These are phyloP conservation scores for Setophaga kirtlandii DNA, from an alignment of 2,113 vertebrate genomes.

Conservation along the genomic window DNA sequence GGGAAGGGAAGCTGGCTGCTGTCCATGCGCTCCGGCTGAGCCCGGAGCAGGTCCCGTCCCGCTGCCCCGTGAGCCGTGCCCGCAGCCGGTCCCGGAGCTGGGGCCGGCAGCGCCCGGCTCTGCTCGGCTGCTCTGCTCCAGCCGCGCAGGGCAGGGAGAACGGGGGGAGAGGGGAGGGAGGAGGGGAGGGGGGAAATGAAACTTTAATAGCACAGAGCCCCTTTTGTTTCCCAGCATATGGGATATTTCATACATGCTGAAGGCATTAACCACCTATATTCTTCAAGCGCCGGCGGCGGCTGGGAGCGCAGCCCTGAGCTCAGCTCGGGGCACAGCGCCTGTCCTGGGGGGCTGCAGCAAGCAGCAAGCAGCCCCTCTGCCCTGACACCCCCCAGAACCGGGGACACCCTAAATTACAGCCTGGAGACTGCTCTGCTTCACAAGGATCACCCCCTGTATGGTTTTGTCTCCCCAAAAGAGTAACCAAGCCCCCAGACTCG, in stretches of 20 bases:
- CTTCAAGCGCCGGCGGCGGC: constrained; percentile 67
- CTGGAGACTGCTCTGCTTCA: neutral
- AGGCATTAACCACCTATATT: constrained; percentile 84
- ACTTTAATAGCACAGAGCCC: constrained; percentile 85
- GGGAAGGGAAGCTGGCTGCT: neutral
- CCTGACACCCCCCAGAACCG: fast-evolving
- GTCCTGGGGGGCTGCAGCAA: constrained; percentile 20
- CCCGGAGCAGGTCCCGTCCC: neutral
- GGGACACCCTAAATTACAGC: neutral
- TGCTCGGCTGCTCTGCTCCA: constrained; percentile 45
- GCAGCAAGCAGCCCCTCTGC: neutral
- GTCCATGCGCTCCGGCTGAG: neutral
- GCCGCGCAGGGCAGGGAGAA: constrained; percentile 72
- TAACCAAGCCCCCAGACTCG: fast-evolving
- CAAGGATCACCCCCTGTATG: neutral
- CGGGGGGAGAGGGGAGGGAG: constrained; percentile 71
- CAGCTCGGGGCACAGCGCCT: neutral
- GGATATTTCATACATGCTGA: constrained; percentile 86
- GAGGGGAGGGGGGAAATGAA: constrained; percentile 79
- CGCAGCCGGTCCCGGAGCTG: neutral
- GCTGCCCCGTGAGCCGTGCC: fast-evolving
- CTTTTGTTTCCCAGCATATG: constrained; percentile 84
- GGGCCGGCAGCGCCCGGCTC: neutral
- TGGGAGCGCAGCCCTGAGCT: constrained; percentile 56
- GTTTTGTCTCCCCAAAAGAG: neutral